Evolutionary conservation across 2,888 invertebrate species (phyloP).

Genomic region (Fragum whitleyi): DNA sequence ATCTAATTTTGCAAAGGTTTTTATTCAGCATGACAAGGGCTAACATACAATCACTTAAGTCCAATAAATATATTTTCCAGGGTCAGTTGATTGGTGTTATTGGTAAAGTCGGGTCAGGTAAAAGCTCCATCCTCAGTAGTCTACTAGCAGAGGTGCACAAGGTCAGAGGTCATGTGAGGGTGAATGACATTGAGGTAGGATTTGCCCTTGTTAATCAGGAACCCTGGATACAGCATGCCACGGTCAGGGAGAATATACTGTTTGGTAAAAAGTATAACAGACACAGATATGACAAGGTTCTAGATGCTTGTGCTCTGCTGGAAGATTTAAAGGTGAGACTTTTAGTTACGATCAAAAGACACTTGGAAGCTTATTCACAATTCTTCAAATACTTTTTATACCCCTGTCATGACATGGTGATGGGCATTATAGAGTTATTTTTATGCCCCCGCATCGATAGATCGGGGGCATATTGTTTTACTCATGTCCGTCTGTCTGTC

Average conservation of each 20-base stretch:
- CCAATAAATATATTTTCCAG: too few species aligned
- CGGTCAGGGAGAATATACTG: constrained; percentile 96
- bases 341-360: background rate
- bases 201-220: constrained; percentile 90
- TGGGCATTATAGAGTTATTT: too few species aligned
- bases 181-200: constrained; percentile 87
- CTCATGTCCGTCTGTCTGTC: too few species aligned
- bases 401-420: too few species aligned
- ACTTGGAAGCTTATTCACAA: too few species aligned
- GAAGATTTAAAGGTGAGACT: constrained; percentile 87
- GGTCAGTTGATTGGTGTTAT: constrained; percentile 90
- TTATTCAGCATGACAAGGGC: too few species aligned
- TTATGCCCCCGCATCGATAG: too few species aligned
- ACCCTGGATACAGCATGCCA: constrained; percentile 96
- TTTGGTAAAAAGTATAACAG: constrained; percentile 95
- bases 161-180: constrained; percentile 88
- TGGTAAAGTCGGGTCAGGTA: constrained; percentile 96
- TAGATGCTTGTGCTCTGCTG: constrained; percentile 94
- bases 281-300: constrained; percentile 91
- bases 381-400: too few species aligned
- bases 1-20: too few species aligned
- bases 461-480: too few species aligned
- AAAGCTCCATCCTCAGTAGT: constrained; percentile 93
- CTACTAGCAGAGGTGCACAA: constrained; percentile 94
- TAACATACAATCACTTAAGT: too few species aligned